Conservation (phyloP, 2,113 vertebrate species). For the Bungarus multicinctus region DNA sequence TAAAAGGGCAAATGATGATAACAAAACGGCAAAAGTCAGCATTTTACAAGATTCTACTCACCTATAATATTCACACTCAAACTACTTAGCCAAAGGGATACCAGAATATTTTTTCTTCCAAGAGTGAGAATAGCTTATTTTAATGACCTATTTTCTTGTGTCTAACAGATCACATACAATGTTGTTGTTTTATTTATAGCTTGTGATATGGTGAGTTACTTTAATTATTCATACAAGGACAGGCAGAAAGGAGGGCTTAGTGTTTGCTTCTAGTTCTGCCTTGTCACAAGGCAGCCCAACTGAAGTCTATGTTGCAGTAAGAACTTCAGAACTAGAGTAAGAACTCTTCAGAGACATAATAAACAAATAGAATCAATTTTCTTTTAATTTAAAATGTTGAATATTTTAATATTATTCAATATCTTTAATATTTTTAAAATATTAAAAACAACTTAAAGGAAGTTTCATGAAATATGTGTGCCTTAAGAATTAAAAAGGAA, state of each 20-base stretch:
- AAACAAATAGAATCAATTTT: background rate
- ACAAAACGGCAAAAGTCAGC: background rate
- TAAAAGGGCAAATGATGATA: background rate
- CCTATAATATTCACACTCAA: constrained; percentile 5
- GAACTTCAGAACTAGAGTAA: background rate
- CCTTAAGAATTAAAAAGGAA: background rate
- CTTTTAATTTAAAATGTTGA: background rate
- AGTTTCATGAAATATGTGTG: background rate
- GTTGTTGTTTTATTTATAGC: background rate
- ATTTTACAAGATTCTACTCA: constrained; percentile 17
- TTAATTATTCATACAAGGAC: constrained; percentile 26
- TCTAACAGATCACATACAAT: background rate
- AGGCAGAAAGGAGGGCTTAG: background rate
- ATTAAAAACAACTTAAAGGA: background rate
- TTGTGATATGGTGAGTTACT: background rate
- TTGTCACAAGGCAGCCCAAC: background rate
- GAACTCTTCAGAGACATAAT: background rate
- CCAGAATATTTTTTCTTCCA: background rate
- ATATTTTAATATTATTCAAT: background rate
- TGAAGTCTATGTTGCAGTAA: constrained; percentile 1
- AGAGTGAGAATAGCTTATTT: constrained; percentile 25
- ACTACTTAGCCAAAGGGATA: constrained; percentile 16
- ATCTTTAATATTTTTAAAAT: background rate
- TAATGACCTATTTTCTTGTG: background rate
- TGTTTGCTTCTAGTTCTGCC: background rate